Conservation (phyloP, 2,113 vertebrate species). For the Nannospalax galili region DNA sequence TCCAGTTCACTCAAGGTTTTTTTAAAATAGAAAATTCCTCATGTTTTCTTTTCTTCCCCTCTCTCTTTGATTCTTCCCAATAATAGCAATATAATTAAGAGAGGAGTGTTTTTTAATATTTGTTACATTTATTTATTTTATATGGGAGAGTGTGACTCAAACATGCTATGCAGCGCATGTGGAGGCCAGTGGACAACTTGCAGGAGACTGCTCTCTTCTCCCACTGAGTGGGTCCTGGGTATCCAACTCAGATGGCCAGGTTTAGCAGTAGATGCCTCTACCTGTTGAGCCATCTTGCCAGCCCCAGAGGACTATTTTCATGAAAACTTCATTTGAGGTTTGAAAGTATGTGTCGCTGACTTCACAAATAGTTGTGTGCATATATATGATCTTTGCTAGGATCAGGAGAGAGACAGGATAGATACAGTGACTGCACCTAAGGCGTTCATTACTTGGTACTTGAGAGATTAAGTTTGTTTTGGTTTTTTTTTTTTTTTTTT, state of each 20-base stretch:
- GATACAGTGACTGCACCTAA: not conserved
- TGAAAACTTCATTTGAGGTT: not conserved
- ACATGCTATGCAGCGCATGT: not conserved
- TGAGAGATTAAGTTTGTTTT: too few relatives aligned
- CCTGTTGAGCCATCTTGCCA: too few relatives aligned
- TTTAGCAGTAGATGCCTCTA: not conserved
- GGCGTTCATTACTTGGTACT: not conserved
- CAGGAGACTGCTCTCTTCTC: not conserved
- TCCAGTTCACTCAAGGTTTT: not conserved
- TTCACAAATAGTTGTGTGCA: not conserved
- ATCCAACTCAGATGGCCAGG: too few relatives aligned
- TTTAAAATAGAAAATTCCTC: not conserved
- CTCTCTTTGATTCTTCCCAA: not conserved
- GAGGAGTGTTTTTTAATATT: not conserved
- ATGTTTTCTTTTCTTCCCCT: not conserved
- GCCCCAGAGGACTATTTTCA: not conserved
- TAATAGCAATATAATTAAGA: not conserved
- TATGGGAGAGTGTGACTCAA: too few relatives aligned
- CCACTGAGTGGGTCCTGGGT: too few relatives aligned
- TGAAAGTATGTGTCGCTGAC: not conserved
- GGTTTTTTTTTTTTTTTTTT: too few relatives aligned
- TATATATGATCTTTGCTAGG: not conserved
- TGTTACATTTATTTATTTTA: too few relatives aligned
- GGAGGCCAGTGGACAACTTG: not conserved
- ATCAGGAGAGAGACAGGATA: not conserved